These are phyloP conservation scores for Scaptomyza caliginosa DNA, from an alignment of 2,888 invertebrate genomes.

Conservation along the genomic window DNA sequence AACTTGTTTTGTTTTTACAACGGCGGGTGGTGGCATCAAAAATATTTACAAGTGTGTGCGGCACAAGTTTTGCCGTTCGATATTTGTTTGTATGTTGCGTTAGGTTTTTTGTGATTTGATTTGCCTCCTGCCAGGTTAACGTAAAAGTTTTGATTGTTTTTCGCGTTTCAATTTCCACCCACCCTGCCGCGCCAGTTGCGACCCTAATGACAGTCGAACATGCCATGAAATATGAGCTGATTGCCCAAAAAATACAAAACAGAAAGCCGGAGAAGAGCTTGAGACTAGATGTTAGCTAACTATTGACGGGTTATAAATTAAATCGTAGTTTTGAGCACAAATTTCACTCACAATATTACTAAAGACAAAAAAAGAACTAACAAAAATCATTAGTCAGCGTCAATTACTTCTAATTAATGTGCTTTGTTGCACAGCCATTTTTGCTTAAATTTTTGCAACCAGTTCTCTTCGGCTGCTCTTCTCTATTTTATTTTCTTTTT, in stretches of 20 bases:
- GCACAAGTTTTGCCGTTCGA: constrained; percentile 42
- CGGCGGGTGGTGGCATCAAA: background rate
- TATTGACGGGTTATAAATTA: constrained; percentile 58
- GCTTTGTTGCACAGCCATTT: constrained; percentile 60
- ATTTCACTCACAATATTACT: background rate
- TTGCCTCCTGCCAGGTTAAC: constrained; percentile 31
- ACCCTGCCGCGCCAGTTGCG: background rate
- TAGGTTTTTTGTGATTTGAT: constrained; percentile 12
- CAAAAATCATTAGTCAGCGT: constrained; percentile 64
- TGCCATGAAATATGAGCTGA: constrained; percentile 79
- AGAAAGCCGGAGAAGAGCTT: constrained; percentile 2
- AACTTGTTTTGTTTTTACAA: background rate
- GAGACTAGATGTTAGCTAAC: constrained; percentile 23
- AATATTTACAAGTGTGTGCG: constrained; percentile 29
- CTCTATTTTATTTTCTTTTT: background rate
- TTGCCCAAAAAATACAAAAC: constrained; percentile 42
- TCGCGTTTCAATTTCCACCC: constrained; percentile 66
- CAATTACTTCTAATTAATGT: constrained; percentile 77
- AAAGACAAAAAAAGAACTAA: constrained; percentile 4
- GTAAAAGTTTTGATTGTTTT: constrained; percentile 75
- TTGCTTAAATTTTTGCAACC: constrained; percentile 63
- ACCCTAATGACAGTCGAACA: constrained; percentile 66
- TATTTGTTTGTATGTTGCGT: constrained; percentile 26
- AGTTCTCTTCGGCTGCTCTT: background rate
- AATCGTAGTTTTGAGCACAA: constrained; percentile 12